Percentiles rank a stretch among this genome's conserved stretches.
Evolutionary conservation across 2,797 vertebrate species (phyloP).

Genomic region (Tokudaia muenninki): DNA sequence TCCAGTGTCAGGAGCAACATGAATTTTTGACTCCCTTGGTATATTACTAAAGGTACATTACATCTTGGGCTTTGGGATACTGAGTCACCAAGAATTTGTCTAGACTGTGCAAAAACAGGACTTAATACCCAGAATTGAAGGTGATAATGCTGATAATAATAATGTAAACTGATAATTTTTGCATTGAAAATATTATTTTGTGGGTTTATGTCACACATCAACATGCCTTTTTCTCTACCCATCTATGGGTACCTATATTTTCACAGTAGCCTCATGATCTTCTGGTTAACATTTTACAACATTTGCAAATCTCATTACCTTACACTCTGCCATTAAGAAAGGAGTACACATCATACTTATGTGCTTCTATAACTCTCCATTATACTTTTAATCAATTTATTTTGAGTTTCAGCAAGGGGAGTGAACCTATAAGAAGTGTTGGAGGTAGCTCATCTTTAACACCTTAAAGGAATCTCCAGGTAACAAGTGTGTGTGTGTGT

Average conservation of each 20-base stretch:
- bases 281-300: background rate
- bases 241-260: background rate
- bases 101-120: background rate
- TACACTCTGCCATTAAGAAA: background rate
- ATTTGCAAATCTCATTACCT: constrained; percentile 18
- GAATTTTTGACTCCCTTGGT: background rate
- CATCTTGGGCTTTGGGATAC: background rate
- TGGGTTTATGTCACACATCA: background rate
- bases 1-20: background rate
- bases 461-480: background rate
- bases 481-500: background rate
- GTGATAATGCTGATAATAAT: background rate
- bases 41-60: background rate
- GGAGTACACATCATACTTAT: no score
- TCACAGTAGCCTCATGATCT: background rate
- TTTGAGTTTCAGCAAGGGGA: background rate
- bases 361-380: background rate
- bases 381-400: background rate
- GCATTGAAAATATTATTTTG: background rate
- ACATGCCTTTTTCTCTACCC: background rate
- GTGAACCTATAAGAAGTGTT: background rate
- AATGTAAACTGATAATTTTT: background rate
- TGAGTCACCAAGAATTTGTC: background rate
- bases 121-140: background rate
- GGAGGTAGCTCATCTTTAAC: background rate